These are phyloP conservation scores for Aporophyla lueneburgensis DNA, from an alignment of 2,888 invertebrate species.

Conservation along the genomic window DNA sequence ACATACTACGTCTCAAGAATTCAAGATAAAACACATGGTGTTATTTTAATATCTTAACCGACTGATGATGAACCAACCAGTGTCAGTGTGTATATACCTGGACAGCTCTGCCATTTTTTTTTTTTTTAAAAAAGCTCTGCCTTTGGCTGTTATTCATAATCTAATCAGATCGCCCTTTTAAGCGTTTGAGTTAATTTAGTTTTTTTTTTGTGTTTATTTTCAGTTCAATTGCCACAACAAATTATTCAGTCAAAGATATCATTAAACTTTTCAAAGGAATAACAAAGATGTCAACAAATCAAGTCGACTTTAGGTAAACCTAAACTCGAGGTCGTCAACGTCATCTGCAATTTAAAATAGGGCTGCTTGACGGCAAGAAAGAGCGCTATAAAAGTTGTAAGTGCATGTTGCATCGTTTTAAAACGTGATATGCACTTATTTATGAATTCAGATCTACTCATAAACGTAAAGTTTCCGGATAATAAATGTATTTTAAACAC, in stretches of 20 bases:
- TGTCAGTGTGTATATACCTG: background rate
- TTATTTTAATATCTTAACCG: conserved; percentile 13
- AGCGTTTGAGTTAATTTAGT: background rate
- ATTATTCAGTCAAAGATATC: conserved; percentile 22
- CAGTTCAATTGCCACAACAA: conserved; percentile 7
- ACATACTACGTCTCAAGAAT: conserved; percentile 2
- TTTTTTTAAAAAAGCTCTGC: too few species aligned
- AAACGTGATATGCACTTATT: conserved; percentile 25
- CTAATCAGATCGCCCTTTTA: conserved; percentile 4
- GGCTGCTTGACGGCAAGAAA: conserved; percentile 11
- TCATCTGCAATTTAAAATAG: conserved; percentile 70
- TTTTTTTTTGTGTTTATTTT: background rate
- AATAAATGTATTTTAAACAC: conserved; percentile 35
- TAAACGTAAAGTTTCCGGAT: conserved; percentile 42
- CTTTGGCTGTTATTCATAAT: background rate
- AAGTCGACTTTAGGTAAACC: conserved; percentile 77
- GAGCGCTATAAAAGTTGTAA: background rate
- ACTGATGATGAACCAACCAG: background rate
- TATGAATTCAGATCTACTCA: conserved; percentile 15
- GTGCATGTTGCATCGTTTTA: background rate
- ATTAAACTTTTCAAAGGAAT: conserved; percentile 21
- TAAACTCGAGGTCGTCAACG: conserved; percentile 77
- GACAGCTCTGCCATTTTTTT: background rate
- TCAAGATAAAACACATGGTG: conserved; percentile 29
- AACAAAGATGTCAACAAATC: conserved; percentile 70